A percentile compares a stretch with the other conserved stretches of the same genome.
These are phyloP conservation scores for Oophaga sylvatica DNA, from an alignment of 2,797 vertebrate genomes.

Conservation along the genomic window DNA sequence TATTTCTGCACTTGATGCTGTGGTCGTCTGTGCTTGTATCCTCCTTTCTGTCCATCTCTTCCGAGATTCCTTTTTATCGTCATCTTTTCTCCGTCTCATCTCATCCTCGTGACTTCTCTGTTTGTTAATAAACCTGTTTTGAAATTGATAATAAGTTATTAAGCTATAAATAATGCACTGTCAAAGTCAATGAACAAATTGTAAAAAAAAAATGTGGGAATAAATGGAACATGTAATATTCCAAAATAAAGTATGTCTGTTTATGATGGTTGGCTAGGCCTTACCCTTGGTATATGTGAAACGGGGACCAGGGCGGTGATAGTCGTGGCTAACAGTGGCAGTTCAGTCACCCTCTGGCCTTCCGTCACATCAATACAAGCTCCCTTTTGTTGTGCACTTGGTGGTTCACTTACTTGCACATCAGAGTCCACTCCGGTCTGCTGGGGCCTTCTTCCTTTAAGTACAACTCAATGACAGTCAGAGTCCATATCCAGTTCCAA, in stretches of 20 bases:
- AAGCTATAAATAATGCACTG: not conserved
- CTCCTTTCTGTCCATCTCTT: not conserved
- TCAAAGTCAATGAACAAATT: not conserved
- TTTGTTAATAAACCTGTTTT: not conserved
- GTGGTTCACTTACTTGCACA: too few relatives aligned
- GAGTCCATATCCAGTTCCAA: too few relatives aligned
- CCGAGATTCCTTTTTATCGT: not conserved
- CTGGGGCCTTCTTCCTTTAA: too few relatives aligned
- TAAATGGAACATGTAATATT: not conserved
- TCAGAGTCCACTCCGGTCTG: too few relatives aligned
- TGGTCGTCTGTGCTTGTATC: not conserved
- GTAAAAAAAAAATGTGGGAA: too few relatives aligned
- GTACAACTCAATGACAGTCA: too few relatives aligned
- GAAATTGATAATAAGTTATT: not conserved
- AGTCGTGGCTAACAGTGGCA: too few relatives aligned
- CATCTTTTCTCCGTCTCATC: not conserved
- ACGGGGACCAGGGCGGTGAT: too few relatives aligned
- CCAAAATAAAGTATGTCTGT: not conserved
- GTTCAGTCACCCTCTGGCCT: too few relatives aligned
- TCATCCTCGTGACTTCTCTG: not conserved
- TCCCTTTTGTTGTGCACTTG: too few relatives aligned
- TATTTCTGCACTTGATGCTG: slow-evolving; percentile 55
- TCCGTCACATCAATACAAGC: too few relatives aligned
- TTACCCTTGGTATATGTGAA: not conserved
- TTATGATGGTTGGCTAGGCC: too few relatives aligned